A percentile compares a stretch with the other conserved stretches of the same genome.
These are phyloP conservation scores for Aleiodes alternator DNA, from an alignment of 2,888 invertebrate genomes.

Conservation along the genomic window DNA sequence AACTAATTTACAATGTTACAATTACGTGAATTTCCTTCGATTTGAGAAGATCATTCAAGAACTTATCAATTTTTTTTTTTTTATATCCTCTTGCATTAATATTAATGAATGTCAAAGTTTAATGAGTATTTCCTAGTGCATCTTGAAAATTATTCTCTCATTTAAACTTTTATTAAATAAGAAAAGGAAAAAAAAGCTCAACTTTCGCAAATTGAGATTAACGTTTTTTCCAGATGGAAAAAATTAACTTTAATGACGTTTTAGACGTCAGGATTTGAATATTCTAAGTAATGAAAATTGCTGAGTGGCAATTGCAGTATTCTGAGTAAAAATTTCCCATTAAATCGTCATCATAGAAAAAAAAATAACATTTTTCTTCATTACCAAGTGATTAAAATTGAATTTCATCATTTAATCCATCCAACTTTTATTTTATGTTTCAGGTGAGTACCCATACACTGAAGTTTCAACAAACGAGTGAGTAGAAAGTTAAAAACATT, in stretches of 20 bases:
- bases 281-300: too few species aligned
- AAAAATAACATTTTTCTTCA: too few species aligned
- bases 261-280: too few species aligned
- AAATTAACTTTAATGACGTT: neutral
- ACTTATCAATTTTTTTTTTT: neutral
- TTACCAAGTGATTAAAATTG: too few species aligned
- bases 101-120: neutral
- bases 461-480: too few species aligned
- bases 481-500: too few species aligned
- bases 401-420: too few species aligned
- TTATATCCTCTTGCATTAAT: neutral
- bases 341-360: too few species aligned
- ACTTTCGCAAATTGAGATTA: neutral
- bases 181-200: neutral
- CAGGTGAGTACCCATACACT: too few species aligned
- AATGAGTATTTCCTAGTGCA: neutral
- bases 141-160: neutral
- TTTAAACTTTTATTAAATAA: conserved; percentile 1
- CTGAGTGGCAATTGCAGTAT: too few species aligned
- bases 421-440: too few species aligned
- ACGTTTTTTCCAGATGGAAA: neutral
- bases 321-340: too few species aligned
- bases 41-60: neutral
- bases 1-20: neutral
- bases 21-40: neutral